Evolutionary conservation across 2,113 vertebrate genomes (phyloP).

Genomic region (Ceuthmochares aereus): DNA sequence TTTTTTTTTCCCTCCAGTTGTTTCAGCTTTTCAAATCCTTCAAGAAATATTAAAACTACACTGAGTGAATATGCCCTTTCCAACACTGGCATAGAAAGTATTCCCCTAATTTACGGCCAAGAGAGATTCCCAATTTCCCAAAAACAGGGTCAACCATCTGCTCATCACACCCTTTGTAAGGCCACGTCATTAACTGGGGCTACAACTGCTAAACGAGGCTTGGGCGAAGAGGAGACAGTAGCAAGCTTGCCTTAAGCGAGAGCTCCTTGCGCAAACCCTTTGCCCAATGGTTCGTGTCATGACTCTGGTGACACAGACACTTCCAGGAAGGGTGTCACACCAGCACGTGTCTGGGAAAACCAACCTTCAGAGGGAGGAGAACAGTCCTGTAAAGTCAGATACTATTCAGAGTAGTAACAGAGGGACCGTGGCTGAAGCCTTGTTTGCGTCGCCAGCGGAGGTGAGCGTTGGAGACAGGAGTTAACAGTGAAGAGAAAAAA

Average conservation of each 20-base stretch:
- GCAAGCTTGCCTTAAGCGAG: not conserved
- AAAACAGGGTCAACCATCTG: not conserved
- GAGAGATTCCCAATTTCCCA: not conserved
- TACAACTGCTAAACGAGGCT: not conserved
- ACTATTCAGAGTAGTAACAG: not conserved
- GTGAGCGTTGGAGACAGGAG: not conserved
- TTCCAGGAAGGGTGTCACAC: not conserved
- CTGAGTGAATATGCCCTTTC: not conserved
- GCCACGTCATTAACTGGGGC: not conserved
- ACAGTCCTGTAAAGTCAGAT: not conserved
- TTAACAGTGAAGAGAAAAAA: not conserved
- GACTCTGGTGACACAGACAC: not conserved
- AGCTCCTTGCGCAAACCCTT: not conserved
- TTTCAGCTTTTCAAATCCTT: not conserved
- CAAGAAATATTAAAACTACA: not conserved
- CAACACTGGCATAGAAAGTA: not conserved
- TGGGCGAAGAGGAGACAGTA: not conserved
- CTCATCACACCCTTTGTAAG: not conserved
- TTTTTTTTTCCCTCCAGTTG: not conserved
- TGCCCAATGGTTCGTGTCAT: fast-evolving
- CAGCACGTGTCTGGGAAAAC: fast-evolving
- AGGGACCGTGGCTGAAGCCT: not conserved
- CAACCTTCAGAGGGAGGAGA: not conserved
- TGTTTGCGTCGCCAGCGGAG: not conserved
- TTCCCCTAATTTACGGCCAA: not conserved